Conservation (phyloP, 1,140 invertebrate genomes). For the Lordiphosa collinella region DNA sequence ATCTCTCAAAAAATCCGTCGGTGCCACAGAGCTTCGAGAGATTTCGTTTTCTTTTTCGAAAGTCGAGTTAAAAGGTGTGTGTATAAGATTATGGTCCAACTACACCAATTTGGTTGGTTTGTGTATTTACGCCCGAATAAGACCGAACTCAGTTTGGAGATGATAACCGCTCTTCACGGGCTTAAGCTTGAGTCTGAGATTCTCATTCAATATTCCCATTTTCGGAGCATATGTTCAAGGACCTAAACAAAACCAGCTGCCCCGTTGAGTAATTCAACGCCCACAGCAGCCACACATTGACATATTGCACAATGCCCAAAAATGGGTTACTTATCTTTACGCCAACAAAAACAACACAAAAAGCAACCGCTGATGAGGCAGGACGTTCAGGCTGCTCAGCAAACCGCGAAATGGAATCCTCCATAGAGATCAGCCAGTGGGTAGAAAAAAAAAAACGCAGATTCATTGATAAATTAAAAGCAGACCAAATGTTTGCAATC, state of each 20-base stretch:
- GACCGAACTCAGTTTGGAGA: too few relatives aligned
- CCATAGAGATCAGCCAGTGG: conserved; percentile 43
- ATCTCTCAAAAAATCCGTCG: too few relatives aligned
- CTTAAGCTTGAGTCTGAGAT: too few relatives aligned
- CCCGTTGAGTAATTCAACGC: conserved; percentile 19
- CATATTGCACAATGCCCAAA: conserved; percentile 41
- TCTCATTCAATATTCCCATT: background rate
- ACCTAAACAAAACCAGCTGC: conserved; percentile 18
- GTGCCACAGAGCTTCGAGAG: too few relatives aligned
- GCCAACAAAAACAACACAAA: conserved; percentile 7
- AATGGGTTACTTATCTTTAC: conserved; percentile 59
- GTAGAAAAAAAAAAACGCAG: conserved; percentile 45
- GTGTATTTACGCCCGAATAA: too few relatives aligned
- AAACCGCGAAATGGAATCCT: conserved; percentile 75
- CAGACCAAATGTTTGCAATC: conserved; percentile 73
- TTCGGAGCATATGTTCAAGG: conserved; percentile 48
- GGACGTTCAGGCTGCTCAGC: conserved; percentile 56
- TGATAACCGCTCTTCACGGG: too few relatives aligned
- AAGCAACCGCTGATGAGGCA: conserved; percentile 14
- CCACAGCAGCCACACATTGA: conserved; percentile 32
- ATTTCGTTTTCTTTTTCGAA: too few relatives aligned
- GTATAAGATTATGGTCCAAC: too few relatives aligned
- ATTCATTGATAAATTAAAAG: conserved; percentile 75
- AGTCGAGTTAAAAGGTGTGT: too few relatives aligned
- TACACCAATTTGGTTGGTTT: too few relatives aligned